Evolutionary conservation across 64 coral and sea anemone genomes (phyloP), one percentile per base, ranked within the genome.

Genomic region (Catalaphyllia jardinei): DNA sequence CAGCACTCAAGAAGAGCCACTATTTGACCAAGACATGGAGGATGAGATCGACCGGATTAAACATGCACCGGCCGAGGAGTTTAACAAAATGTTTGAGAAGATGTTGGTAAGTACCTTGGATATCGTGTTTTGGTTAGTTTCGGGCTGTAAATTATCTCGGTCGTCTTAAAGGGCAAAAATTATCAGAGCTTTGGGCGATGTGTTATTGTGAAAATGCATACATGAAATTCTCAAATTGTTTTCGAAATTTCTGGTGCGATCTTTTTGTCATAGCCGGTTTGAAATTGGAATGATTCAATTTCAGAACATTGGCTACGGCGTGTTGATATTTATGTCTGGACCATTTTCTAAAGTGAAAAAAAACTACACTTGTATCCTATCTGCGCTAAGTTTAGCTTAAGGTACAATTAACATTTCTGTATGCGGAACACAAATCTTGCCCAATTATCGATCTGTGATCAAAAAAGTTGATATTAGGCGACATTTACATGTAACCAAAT

Each of bases 41-140:
- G 92, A 94, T 67, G 95, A 93, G 90, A 90, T 97, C 28, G 95
- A 97, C 31, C 60, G 88, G 59, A 93, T 97, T 60, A 97, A 52
- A 49, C 73, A 88, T 46, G 46, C 93, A 83, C 88, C 95, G 31
- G 62, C 88, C 60, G 95, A 97, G 20, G 95, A 97, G 24, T 97
- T 97, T 78, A 93, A 67, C 59, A 97, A 91, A 74, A 93, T 91
- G 82, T 97, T 97, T 86, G 95, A 97, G 52, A 97, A 97, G 81
- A 97, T 97, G 95, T 60, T 97, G 95, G 95, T 97, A 77, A 88
- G 95, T 91, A 72, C 25, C 22, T 9, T 4, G 20, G 38, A 49
- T 2, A 50, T 71, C 60, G 24, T 28, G 3, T 69, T 28, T 16
- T n/a, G 0, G 42, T 15, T 12, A 10, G 20, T 77, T 46, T 42